Base-by-base conservation (phyloP, 2,797 vertebrate species). In the Channallabes apus region DNA sequence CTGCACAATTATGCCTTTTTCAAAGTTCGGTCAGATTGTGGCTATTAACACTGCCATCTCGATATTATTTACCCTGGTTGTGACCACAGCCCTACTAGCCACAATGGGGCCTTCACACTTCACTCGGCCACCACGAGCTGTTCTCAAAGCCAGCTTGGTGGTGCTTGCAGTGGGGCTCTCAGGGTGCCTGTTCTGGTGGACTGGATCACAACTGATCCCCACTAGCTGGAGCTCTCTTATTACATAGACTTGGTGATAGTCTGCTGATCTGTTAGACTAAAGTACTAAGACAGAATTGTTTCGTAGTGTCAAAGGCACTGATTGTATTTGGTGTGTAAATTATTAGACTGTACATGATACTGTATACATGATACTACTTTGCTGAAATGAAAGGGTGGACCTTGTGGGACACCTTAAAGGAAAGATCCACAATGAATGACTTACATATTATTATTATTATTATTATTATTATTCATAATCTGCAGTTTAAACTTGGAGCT, bases 21-120 rank as follows among this genome's bases (percentile, higher is more conserved):
- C 98, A 79, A 99, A 99, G 89, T 99, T 99, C 0, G 98, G 98
- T 87, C 98, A 99, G 94, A 99, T 99, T 0, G 97, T 99, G 87
- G 98, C 98, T 6, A 96, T 99, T 86, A 99, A 98, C 96, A 99
- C 98, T 0, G 96, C 94, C 0, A 92, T 98, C n/a, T 99, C 98
- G 91, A 97, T 99, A 90, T 87, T 97, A 20, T 98, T 98, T 94
- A 98, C 98, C 0, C 88, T 99, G 62, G 97, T 96, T 0, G 96
- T 98, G 89, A 98, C 97, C 89, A 97, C 97, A 0, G 97, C 98
- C 82, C 93, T 96, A 91, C 91, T 99, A 62, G 97, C 96, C 72
- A 91, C 93, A 89, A 94, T 97, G 96, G 98, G 92, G 0, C 98
- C 98, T 0, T 87, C 94, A 80, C 92, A 92, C 91, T 99, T 99